Percentiles rank a stretch among this genome's conserved stretches.
phyloP scores from a whole-genome alignment of 2,888 invertebrate genomes.

The Celastrina argiolus region DNA sequence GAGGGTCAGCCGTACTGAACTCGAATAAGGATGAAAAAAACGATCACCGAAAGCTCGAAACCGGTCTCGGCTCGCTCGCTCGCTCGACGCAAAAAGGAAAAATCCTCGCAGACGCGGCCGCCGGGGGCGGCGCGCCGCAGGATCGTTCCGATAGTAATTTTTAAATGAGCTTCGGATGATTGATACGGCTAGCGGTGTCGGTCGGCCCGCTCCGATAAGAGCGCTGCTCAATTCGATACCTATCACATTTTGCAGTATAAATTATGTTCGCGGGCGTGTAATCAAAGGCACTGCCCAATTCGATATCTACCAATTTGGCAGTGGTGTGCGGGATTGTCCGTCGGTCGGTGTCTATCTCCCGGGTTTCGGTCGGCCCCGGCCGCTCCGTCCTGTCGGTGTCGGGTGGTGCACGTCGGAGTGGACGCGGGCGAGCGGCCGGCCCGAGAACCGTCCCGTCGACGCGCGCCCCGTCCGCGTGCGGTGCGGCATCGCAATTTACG shows the following conservation, averaged over 20 bases:
- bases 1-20: constrained; percentile 49
- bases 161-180: constrained; percentile 53
- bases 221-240: not conserved
- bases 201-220: constrained; percentile 21
- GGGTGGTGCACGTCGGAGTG: constrained; percentile 33
- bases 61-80: constrained; percentile 65
- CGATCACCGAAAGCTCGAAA: constrained; percentile 68
- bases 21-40: constrained; percentile 53
- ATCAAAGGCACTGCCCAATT: constrained; percentile 11
- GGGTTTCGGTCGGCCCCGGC: constrained; percentile 45
- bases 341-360: constrained; percentile 43
- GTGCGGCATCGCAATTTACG: constrained; percentile 70
- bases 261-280: constrained; percentile 25
- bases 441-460: constrained; percentile 67
- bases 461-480: constrained; percentile 70
- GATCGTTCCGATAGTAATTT: constrained; percentile 44
- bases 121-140: constrained; percentile 43
- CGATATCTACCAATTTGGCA: not conserved
- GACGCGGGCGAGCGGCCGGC: constrained; percentile 44
- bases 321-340: not conserved
- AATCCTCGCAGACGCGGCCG: constrained; percentile 53
- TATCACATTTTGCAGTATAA: constrained; percentile 14
- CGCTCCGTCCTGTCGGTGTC: constrained; percentile 43
- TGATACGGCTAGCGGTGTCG: constrained; percentile 49
- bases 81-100: constrained; percentile 65